Evolutionary conservation across 2,113 vertebrate species (phyloP).

Genomic region (Pseudolaguvia tuberculata): DNA sequence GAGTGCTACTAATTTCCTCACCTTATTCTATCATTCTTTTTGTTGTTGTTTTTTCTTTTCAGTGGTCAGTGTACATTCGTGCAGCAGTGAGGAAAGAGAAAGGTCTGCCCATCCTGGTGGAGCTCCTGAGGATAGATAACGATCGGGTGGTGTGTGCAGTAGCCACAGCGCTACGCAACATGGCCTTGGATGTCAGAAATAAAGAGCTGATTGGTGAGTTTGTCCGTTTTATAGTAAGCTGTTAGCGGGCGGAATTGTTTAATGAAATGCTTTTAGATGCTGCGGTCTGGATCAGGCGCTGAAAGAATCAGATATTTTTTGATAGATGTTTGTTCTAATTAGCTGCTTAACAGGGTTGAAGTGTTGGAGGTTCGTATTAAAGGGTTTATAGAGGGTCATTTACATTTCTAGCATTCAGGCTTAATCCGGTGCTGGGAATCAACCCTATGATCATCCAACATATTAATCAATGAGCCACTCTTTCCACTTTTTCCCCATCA

Average conservation of each 20-base stretch:
- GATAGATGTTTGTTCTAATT: background rate
- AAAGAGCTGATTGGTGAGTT: conserved; percentile 95
- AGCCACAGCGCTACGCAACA: conserved; percentile 95
- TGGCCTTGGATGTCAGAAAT: conserved; percentile 98
- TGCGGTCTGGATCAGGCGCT: background rate
- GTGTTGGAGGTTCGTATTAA: too few species aligned
- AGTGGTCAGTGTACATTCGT: conserved; percentile 98
- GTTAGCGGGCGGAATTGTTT: background rate
- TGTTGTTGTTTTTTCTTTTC: conserved; percentile 40
- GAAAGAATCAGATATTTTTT: background rate
- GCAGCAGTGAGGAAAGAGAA: conserved; percentile 97
- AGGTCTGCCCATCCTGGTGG: conserved; percentile 94
- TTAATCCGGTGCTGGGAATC: too few species aligned
- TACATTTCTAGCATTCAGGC: too few species aligned
- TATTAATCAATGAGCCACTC: too few species aligned
- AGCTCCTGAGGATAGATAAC: conserved; percentile 96
- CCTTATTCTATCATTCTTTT: background rate
- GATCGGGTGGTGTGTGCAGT: conserved; percentile 98
- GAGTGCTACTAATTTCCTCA: background rate
- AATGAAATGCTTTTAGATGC: background rate
- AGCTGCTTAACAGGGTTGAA: background rate
- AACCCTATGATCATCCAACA: too few species aligned
- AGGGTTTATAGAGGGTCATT: too few species aligned
- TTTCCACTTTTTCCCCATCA: too few species aligned
- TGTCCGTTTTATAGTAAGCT: background rate